Percentiles rank a stretch among this genome's conserved stretches.
Evolutionary conservation across 1,140 invertebrate species (phyloP).

Genomic region (Trachymyrmex septentrionalis): DNA sequence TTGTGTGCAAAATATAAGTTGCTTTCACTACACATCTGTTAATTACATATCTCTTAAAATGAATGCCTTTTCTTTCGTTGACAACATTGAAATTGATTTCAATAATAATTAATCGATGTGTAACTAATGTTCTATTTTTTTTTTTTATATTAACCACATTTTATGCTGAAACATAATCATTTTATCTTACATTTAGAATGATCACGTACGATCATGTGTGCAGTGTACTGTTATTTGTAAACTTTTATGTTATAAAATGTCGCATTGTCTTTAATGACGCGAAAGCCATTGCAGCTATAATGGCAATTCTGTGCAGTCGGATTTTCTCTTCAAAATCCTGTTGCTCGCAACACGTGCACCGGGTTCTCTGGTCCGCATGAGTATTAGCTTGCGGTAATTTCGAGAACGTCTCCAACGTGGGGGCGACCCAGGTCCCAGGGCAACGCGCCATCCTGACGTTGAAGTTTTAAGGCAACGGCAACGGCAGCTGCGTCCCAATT

Average conservation of each 20-base stretch:
- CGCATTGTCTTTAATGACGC: neutral
- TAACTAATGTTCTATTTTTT: constrained; percentile 36
- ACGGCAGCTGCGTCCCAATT: constrained; percentile 62
- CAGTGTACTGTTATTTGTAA: neutral
- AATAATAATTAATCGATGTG: neutral
- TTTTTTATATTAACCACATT: neutral
- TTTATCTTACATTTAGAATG: neutral
- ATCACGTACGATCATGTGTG: neutral
- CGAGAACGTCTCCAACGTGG: constrained; percentile 22
- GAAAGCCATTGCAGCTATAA: neutral
- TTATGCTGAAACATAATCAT: neutral
- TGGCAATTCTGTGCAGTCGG: neutral
- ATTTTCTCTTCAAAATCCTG: neutral
- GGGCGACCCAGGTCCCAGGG: neutral
- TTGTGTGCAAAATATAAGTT: neutral
- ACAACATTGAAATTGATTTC: neutral
- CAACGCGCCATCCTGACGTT: neutral
- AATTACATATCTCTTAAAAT: neutral
- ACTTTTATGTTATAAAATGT: neutral
- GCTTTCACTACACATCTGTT: neutral
- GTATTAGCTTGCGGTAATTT: constrained; percentile 45
- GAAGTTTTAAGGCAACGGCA: constrained; percentile 51
- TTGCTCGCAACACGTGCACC: neutral
- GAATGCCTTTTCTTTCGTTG: constrained; percentile 6
- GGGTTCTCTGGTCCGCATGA: neutral